Evolutionary conservation across 2,888 invertebrate genomes (phyloP).

Genomic region (Teleogryllus oceanicus): DNA sequence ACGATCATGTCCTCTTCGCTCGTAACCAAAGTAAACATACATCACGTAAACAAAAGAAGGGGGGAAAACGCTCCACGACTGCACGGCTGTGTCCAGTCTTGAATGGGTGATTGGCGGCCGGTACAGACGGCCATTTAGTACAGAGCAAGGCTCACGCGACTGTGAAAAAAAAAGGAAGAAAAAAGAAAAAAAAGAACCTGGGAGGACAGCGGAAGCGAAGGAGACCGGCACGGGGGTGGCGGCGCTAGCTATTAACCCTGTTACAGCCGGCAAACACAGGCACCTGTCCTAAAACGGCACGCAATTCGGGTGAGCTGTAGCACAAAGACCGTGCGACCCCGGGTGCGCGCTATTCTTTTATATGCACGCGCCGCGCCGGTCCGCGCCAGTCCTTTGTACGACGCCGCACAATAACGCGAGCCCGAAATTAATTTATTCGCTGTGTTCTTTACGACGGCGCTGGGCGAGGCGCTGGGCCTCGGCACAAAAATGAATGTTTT

Average conservation of each 20-base stretch:
- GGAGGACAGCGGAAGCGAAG: neutral
- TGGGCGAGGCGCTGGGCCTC: neutral
- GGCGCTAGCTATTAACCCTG: neutral
- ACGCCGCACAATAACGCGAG: neutral
- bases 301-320: neutral
- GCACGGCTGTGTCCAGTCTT: no score
- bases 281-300: neutral
- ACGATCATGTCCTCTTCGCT: no score
- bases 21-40: no score
- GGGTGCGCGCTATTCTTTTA: neutral
- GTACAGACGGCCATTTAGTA: no score
- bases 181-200: neutral
- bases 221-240: neutral
- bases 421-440: conserved; percentile 10
- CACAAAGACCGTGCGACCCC: conserved; percentile 1
- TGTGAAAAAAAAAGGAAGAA: no score
- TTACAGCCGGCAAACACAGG: neutral
- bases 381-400: neutral
- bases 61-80: no score
- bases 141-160: no score
- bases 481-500: no score
- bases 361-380: neutral
- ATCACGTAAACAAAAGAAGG: no score
- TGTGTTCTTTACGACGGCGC: neutral
- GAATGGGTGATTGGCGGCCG: no score